Percentiles rank a stretch among this genome's conserved stretches.
Evolutionary conservation across 2,113 vertebrate species (phyloP).

Genomic region (Nothobranchius furzeri): DNA sequence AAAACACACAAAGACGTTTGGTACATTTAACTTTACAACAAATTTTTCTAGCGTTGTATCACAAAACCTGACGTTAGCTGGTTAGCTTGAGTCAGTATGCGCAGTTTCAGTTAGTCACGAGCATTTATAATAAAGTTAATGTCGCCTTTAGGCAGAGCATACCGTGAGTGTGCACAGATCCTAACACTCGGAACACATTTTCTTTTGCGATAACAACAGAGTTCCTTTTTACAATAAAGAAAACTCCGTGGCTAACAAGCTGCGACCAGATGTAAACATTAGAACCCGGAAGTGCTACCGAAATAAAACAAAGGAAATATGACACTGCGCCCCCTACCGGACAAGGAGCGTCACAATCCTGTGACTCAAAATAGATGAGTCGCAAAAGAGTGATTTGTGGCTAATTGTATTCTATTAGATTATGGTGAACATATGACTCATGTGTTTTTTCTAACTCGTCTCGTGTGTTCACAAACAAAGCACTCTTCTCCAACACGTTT

Average conservation of each 20-base stretch:
- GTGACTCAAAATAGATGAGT: no score
- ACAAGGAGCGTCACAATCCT: no score
- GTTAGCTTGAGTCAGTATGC: conserved; percentile 19
- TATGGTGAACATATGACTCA: no score
- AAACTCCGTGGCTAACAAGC: background rate
- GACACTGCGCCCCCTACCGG: conserved; percentile 17
- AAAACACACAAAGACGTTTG: background rate
- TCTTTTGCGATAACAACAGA: background rate
- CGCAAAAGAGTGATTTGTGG: no score
- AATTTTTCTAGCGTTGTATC: background rate
- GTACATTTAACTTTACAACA: background rate
- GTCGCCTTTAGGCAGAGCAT: background rate
- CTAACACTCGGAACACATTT: background rate
- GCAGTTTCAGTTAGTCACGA: background rate
- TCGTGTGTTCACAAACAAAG: no score
- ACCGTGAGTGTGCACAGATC: background rate
- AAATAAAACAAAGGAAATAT: background rate
- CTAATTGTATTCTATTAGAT: no score
- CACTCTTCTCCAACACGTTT: no score
- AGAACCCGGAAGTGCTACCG: conserved; percentile 63
- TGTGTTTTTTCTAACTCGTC: no score
- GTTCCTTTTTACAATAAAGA: background rate
- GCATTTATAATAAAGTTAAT: fast-evolving
- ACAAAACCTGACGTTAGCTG: conserved; percentile 1
- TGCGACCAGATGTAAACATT: conserved; percentile 68